Base-by-base conservation (phyloP, 2,888 invertebrate genomes). In the Cephus pygmeus region DNA sequence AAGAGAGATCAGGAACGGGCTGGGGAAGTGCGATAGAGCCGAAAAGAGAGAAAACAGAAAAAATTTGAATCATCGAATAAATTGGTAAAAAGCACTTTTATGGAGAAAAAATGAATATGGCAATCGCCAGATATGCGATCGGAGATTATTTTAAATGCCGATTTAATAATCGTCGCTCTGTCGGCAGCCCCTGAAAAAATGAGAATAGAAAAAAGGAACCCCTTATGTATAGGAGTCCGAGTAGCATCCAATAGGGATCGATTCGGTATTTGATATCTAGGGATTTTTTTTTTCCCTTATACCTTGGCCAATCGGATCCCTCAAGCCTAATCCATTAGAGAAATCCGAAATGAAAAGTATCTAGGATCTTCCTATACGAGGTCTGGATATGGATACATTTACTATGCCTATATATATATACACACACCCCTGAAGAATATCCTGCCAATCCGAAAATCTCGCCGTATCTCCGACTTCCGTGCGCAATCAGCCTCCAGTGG, bases 401-500 rank as follows among this genome's bases (percentile, higher is more conserved):
- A 23, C 23, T 1, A 0, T 56, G 23, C 9, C 23, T 35, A 12
- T 35, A 35, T 35, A 35, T 35, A 2, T 56, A 56, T 6, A 56
- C 0, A 56, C 9, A 23, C 9, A 23, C 9, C 56, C 56, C 56
- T 23, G 6, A 56, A 56, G 23, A 56, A 23, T 23, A 23, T 12
- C 36, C 56, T 23, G 56, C 56, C 56, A 56, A 56, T 56, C 56
- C 23, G 56, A 56, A 56, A 56, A 56, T 56, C 56, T 56, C 56
- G 23, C 0, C 56, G 56, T 56, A 56, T 56, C 56, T 56, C 23
- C 56, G 56, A 56, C 36, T 74, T 34, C 30, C 34, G 34, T 34
- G 34, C 35, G 34, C 74, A 34, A 74, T 74, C 74, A 36, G 74
- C 35, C 23, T 74, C 34, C 3, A 36, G 74, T 75, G 75, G 69